Evolutionary conservation across 1,140 invertebrate species (phyloP).

Genomic region (Nixonia krombeini): DNA sequence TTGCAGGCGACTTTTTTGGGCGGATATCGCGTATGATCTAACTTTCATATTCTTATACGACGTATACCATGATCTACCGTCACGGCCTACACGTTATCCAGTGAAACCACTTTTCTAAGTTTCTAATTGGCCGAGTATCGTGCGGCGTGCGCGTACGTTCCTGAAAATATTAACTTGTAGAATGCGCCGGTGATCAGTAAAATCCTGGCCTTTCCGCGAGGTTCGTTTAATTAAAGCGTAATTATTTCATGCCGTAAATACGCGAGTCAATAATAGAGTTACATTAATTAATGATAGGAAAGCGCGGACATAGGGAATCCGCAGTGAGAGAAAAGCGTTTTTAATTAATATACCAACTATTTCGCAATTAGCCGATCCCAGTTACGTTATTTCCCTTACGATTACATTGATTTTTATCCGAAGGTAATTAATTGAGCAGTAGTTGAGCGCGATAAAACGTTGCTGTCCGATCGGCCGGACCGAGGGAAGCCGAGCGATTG

Average conservation of each 20-base stretch:
- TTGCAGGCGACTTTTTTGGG: too few species aligned
- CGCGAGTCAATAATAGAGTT: slow-evolving; percentile 15
- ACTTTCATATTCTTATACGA: slow-evolving; percentile 31
- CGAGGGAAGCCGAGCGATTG: neutral
- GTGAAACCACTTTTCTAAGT: slow-evolving; percentile 31
- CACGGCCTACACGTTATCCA: slow-evolving; percentile 30
- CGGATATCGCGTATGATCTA: too few species aligned
- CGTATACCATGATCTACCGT: slow-evolving; percentile 34
- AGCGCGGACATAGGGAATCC: neutral
- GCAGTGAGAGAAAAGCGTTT: neutral
- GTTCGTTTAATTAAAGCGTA: slow-evolving; percentile 32
- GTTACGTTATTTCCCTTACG: too few species aligned
- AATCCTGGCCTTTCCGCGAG: slow-evolving; percentile 19
- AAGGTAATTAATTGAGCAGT: too few species aligned
- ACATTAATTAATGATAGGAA: slow-evolving; percentile 13
- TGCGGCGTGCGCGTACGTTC: slow-evolving; percentile 15
- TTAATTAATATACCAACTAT: neutral
- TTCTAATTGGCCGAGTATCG: slow-evolving; percentile 38
- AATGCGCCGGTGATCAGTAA: slow-evolving; percentile 25
- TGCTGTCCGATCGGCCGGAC: too few species aligned
- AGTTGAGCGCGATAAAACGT: too few species aligned
- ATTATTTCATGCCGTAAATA: slow-evolving; percentile 20
- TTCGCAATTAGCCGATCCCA: neutral
- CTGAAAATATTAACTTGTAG: slow-evolving; percentile 25
- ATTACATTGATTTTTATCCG: too few species aligned